Base-by-base conservation (phyloP, 1,140 invertebrate genomes). In the Bicyclus anynana region DNA sequence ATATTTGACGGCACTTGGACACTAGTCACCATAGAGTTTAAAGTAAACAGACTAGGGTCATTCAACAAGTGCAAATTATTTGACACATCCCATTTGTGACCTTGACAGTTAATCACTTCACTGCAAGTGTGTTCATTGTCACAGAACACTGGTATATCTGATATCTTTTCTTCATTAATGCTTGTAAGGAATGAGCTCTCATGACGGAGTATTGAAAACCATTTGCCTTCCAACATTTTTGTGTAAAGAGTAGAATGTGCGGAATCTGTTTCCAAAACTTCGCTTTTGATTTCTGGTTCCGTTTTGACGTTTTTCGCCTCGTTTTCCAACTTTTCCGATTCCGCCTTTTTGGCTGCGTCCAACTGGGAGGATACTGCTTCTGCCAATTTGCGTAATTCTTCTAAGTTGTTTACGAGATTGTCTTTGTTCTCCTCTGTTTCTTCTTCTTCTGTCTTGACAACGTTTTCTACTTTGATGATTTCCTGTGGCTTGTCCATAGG, bases 1-100 rank as follows among this genome's bases (percentile, higher is more conserved):
- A 69, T 86, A 56, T 84, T 81, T 16, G 71, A 67, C 3, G 79
- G 84, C 40, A 83, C 83, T 61, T 80, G 86, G 0, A 84, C 82
- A 66, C 73, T 81, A 0, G 77, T 87, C 38, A 82, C 85, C 80
- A 91, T 91, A 65, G 89, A 89, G 56, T 90, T 90, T 37, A 91
- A 76, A 17, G 91, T 85, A 51, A 89, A 83, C n/a, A 88, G 29
- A 63, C 77, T 85, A 0, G 91, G 91, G 48, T 91, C 90, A 44
- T 89, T 89, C 20, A 91, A 75, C 52, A 91, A 80, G 38, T 91
- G 90, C 21, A 91, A 71, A 57, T 91, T 91, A 46, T 92, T 91
- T 0, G 90, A 90, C 9, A 92, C 84, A 54, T 91, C 91, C 91
- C 91, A 92, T 10, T 90, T 89, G 73, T 91, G 90, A 0, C 91